Conservation (phyloP, 2,113 vertebrate species). For the Lanius ludovicianus region DNA sequence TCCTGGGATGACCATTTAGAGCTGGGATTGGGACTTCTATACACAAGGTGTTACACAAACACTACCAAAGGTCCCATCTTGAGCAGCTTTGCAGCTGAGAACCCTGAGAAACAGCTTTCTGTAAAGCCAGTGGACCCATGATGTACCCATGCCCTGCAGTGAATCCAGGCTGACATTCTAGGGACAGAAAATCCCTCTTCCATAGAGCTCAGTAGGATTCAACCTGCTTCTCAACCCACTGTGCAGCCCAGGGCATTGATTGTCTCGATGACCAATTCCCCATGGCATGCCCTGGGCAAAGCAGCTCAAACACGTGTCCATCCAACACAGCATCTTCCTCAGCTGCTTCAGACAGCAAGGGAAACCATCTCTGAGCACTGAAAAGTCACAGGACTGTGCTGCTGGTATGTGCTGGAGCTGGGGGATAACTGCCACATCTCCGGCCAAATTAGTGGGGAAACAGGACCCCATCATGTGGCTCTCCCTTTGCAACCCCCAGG, state of each 20-base stretch:
- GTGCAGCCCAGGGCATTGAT: neutral
- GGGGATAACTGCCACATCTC: neutral
- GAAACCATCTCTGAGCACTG: neutral
- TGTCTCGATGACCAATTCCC: accelerated
- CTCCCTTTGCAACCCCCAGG: too few relatives aligned
- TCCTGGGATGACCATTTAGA: neutral
- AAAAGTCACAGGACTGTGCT: neutral
- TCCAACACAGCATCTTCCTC: too few relatives aligned
- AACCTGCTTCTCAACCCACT: neutral
- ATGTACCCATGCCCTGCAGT: neutral
- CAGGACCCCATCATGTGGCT: neutral
- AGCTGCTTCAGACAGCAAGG: neutral
- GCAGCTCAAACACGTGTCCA: neutral
- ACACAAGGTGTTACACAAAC: neutral
- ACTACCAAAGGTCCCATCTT: neutral
- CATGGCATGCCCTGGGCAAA: neutral
- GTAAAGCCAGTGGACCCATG: neutral
- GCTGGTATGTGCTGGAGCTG: neutral
- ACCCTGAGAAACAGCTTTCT: neutral
- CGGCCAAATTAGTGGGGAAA: neutral
- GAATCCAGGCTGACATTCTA: neutral
- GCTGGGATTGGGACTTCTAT: neutral
- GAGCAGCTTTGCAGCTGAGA: neutral
- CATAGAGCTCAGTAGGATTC: neutral
- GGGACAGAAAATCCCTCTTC: neutral